These are phyloP conservation scores for Nasua narica DNA, from an alignment of 2,797 vertebrate genomes.

Conservation along the genomic window DNA sequence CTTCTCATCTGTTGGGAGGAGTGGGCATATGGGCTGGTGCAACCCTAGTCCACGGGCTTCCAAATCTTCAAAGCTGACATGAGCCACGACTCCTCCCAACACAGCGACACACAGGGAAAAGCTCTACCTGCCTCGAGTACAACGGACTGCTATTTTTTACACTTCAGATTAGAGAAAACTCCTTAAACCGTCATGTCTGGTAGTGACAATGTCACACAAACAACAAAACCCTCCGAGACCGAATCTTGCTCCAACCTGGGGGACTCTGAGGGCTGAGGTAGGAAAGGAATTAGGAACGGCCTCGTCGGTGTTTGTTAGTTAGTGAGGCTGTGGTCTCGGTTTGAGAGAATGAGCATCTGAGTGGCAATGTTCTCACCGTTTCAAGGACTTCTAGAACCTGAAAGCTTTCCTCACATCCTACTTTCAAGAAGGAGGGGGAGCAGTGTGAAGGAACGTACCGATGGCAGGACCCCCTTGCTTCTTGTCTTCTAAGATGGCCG, in stretches of 20 bases:
- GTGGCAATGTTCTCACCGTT: background rate
- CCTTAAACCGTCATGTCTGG: background rate
- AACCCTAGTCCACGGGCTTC: background rate
- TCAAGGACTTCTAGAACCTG: background rate
- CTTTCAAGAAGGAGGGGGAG: background rate
- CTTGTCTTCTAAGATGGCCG: conserved; percentile 96
- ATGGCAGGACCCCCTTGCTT: conserved; percentile 97
- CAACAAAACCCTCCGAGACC: background rate
- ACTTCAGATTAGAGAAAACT: background rate
- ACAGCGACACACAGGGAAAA: background rate
- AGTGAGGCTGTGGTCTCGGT: background rate
- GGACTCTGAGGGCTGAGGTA: background rate
- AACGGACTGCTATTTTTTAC: background rate
- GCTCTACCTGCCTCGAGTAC: background rate
- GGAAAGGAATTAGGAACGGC: background rate
- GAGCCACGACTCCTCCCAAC: background rate
- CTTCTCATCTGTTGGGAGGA: background rate
- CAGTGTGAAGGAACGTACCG: conserved; percentile 84
- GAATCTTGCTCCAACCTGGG: rapidly evolving
- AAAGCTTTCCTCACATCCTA: background rate
- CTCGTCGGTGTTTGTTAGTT: background rate
- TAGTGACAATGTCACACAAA: rapidly evolving
- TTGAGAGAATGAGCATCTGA: rapidly evolving
- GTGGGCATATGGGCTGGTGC: background rate
- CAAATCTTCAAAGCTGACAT: background rate